A percentile compares a stretch with the other conserved stretches of the same genome.
phyloP scores from a whole-genome alignment of 92 coral and sea anemone species.

The Umimayanthus chanpuru region DNA sequence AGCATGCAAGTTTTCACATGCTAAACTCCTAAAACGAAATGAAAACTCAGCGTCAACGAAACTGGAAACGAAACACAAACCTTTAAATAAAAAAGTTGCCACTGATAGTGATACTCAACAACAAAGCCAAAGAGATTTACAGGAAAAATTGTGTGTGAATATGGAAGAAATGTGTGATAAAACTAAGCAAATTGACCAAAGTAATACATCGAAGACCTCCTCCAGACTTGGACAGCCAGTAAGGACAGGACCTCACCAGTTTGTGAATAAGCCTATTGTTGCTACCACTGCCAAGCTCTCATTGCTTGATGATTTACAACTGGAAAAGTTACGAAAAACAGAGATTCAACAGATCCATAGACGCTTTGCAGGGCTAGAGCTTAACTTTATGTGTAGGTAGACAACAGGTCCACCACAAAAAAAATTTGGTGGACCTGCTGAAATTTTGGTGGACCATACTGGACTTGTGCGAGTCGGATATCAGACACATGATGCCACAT shows the following conservation, averaged over 20 bases:
- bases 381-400: too few species aligned
- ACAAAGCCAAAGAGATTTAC: background rate
- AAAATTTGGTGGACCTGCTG: too few species aligned
- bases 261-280: background rate
- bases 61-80: background rate
- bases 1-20: slow-evolving; percentile 52
- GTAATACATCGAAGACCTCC: background rate
- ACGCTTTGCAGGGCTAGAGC: too few species aligned
- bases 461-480: too few species aligned
- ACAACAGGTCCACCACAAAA: too few species aligned
- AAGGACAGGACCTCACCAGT: background rate
- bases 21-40: background rate
- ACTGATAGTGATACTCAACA: background rate
- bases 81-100: background rate
- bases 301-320: slow-evolving; percentile 43
- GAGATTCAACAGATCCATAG: slow-evolving; percentile 78
- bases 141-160: background rate
- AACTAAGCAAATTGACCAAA: background rate
- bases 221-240: background rate
- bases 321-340: slow-evolving; percentile 57
- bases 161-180: background rate
- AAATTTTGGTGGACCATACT: too few species aligned
- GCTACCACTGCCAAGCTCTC: slow-evolving; percentile 51
- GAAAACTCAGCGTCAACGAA: background rate
- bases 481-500: too few species aligned